These are phyloP conservation scores for Xyrichtys novacula DNA, from an alignment of 2,797 vertebrate genomes.

Conservation along the genomic window DNA sequence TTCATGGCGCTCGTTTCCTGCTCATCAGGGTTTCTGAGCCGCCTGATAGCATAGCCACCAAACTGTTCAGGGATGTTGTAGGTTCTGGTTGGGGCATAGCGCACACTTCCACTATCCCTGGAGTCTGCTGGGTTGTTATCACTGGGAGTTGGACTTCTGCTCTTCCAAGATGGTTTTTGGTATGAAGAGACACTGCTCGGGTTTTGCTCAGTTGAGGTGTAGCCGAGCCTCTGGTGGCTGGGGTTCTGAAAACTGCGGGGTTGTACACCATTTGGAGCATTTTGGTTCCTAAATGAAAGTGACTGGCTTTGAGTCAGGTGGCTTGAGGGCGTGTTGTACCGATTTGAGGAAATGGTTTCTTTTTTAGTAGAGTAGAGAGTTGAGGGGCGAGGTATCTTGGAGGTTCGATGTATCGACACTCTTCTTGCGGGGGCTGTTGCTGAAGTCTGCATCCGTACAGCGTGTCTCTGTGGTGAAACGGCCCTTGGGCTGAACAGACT, in stretches of 20 bases:
- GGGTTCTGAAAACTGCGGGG: background rate
- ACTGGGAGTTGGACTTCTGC: background rate
- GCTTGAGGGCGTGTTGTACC: too few relatives aligned
- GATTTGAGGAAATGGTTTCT: background rate
- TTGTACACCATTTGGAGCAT: background rate
- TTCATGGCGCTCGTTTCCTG: background rate
- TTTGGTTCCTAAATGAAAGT: background rate
- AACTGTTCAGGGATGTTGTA: conserved; percentile 36
- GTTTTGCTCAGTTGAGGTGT: background rate
- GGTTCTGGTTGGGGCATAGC: background rate
- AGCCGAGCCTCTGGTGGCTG: background rate
- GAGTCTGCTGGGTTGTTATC: background rate
- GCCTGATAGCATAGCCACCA: conserved; percentile 50
- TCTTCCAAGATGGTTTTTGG: background rate
- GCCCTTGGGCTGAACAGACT: background rate
- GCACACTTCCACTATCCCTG: background rate
- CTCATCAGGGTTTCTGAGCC: conserved; percentile 9
- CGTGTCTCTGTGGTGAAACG: accelerated
- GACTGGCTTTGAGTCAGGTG: too few relatives aligned
- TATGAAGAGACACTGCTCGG: accelerated
- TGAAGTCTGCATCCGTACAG: background rate
- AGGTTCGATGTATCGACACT: background rate
- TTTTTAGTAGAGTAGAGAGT: accelerated
- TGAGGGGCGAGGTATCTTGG: background rate
- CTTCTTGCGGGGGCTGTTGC: conserved; percentile 17